Base-by-base conservation (phyloP, 2,113 vertebrate genomes). In the Monarcha castaneiventris region DNA sequence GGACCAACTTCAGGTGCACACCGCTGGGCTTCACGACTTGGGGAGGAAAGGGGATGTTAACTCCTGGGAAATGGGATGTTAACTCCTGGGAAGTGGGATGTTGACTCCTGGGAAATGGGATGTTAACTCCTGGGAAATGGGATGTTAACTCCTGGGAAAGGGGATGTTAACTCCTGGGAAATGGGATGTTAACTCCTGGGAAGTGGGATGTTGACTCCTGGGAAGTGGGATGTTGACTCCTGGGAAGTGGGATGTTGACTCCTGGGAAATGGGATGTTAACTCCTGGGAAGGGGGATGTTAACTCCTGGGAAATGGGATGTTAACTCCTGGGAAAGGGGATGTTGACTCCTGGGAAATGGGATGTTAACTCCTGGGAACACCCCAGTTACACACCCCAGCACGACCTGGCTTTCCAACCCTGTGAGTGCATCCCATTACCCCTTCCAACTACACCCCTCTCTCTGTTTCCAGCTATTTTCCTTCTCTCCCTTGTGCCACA, bases 11-110 rank as follows among this genome's bases (percentile, higher is more conserved):
- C 97, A 99, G 97, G 97, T 99, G 99, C 95, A 99, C 99, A 1
- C 99, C 99, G 1, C 99, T 99, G 90, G 99, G 99, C 92, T 99
- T 99, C 94, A 99, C 99, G 33, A 99, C 99, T 99, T 27, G 64
- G 76, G 21, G 71, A 80, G 37, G 30, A 37, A 76, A 62, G 2
- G 35, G 56, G 35, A 9, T 35, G n/a, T 8, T 55, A 33, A 21
- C 54, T 55, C 54, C 11, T 9, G 32, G 56, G 56, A 58, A 23
- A 56, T 3, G 54, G 19, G 55, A 11, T 59, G 23, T 15, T 25
- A 26, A 22, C n/a, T 59, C n/a, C n/a, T 25, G 78, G 37, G 30
- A n/a, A 76, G 39, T 1, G 35, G 56, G 58, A 9, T 35, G n/a
- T 8, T 55, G 21, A 21, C 54, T 55, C 54, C 11, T 9, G 78